These are phyloP conservation scores for Agrochola lychnidis DNA, from an alignment of 2,888 invertebrate genomes.

Conservation along the genomic window DNA sequence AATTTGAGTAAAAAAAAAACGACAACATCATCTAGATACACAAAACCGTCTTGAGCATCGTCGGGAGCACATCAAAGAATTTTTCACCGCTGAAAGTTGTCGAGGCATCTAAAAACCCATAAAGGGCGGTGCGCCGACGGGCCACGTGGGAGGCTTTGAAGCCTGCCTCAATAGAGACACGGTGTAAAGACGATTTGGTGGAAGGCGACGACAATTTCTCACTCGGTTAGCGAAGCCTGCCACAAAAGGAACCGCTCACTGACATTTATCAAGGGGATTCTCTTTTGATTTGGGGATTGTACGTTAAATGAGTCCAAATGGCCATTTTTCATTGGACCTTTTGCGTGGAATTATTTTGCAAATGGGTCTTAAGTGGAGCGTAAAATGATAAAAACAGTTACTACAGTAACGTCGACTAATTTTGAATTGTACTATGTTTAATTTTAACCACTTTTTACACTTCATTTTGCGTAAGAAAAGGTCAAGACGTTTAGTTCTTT, in stretches of 20 bases:
- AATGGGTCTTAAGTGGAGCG: not conserved
- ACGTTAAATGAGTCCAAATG: conserved; percentile 51
- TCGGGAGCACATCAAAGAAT: conserved; percentile 42
- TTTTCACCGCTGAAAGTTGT: conserved; percentile 29
- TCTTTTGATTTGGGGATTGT: conserved; percentile 64
- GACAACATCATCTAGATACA: conserved; percentile 11
- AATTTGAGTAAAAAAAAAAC: not conserved
- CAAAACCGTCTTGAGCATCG: conserved; percentile 28
- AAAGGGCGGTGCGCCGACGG: conserved; percentile 31
- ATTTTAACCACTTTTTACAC: not conserved
- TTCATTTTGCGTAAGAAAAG: not conserved
- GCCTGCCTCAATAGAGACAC: conserved; percentile 44
- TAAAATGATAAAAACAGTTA: not conserved
- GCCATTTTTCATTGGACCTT: conserved; percentile 49
- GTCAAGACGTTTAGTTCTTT: not conserved
- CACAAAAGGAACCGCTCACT: conserved; percentile 60
- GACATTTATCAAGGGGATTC: conserved; percentile 63
- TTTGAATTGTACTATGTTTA: not conserved
- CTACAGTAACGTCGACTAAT: not conserved
- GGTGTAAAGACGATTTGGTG: conserved; percentile 48
- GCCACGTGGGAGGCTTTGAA: conserved; percentile 47
- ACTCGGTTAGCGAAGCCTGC: conserved; percentile 56
- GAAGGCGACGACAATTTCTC: conserved; percentile 63
- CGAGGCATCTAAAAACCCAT: conserved; percentile 43
- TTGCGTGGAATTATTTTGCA: not conserved